Evolutionary conservation across 1,140 invertebrate species (phyloP).

Genomic region (Lineus longissimus): DNA sequence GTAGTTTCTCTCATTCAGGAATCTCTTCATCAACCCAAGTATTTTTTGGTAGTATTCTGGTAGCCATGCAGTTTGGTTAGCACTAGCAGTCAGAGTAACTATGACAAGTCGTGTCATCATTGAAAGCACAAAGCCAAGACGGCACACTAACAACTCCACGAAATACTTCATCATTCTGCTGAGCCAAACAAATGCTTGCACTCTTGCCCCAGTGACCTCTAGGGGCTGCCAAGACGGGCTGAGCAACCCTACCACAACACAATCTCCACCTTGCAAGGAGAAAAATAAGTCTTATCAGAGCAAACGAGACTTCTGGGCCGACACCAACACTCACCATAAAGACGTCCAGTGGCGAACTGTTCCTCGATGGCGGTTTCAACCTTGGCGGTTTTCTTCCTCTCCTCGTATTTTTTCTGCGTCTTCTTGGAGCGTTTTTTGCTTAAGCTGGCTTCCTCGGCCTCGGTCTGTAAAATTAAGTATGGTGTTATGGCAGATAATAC

Average conservation of each 20-base stretch:
- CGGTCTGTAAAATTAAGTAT: slow-evolving; percentile 72
- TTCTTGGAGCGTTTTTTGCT: slow-evolving; percentile 94
- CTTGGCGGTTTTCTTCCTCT: slow-evolving; percentile 85
- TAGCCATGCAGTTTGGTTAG: no score
- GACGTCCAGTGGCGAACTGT: slow-evolving; percentile 91
- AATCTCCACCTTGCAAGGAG: no score
- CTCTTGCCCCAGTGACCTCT: no score
- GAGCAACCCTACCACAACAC: no score
- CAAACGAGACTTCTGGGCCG: no score
- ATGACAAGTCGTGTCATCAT: slow-evolving; percentile 34
- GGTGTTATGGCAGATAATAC: slow-evolving; percentile 25
- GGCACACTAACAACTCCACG: slow-evolving; percentile 19
- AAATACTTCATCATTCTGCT: slow-evolving; percentile 18
- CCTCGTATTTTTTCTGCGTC: slow-evolving; percentile 86
- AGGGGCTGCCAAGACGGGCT: no score
- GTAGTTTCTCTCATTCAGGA: no score
- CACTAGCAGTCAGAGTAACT: slow-evolving; percentile 49
- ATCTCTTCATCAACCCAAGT: no score
- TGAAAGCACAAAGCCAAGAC: slow-evolving; percentile 27
- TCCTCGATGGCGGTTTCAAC: slow-evolving; percentile 91
- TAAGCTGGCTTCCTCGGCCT: slow-evolving; percentile 88
- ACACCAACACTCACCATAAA: slow-evolving; percentile 66
- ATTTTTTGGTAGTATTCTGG: no score
- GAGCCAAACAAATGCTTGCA: no score
- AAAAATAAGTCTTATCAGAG: no score